These are phyloP conservation scores for Petrophora chlorosata DNA, from an alignment of 2,888 invertebrate species.

Conservation along the genomic window DNA sequence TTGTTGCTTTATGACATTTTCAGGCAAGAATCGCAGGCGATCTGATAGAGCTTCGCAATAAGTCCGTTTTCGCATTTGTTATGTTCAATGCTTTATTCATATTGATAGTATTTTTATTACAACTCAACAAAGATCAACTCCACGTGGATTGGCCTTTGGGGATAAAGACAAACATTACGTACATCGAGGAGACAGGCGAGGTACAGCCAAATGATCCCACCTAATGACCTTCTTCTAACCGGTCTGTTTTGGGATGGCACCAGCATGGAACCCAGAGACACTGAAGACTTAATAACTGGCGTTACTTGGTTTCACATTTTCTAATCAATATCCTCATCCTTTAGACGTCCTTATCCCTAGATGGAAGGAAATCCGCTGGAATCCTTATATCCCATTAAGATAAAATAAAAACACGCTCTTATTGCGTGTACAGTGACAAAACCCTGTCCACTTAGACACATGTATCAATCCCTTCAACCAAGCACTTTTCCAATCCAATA, in stretches of 20 bases:
- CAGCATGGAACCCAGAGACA: constrained; percentile 77
- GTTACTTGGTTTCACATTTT: constrained; percentile 65
- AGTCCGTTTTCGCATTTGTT: constrained; percentile 98
- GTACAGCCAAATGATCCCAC: constrained; percentile 85
- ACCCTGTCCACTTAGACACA: constrained; percentile 4
- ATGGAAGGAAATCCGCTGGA: constrained; percentile 34
- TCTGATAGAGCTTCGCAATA: constrained; percentile 97
- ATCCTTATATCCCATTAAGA: constrained; percentile 26
- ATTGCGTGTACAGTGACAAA: constrained; percentile 23
- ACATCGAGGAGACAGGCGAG: constrained; percentile 96
- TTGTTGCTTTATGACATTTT: constrained; percentile 80
- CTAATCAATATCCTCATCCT: constrained; percentile 62
- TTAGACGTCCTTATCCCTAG: constrained; percentile 48
- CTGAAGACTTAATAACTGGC: constrained; percentile 68
- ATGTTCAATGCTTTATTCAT: constrained; percentile 99
- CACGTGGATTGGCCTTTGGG: constrained; percentile 99
- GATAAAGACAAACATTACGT: constrained; percentile 97
- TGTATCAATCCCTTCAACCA: constrained; percentile 37
- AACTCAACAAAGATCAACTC: constrained; percentile 99
- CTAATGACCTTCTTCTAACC: constrained; percentile 80
- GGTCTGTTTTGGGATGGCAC: constrained; percentile 79
- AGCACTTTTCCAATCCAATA: constrained; percentile 61
- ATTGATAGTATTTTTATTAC: constrained; percentile 98
- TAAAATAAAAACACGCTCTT: constrained; percentile 31
- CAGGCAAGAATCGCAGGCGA: constrained; percentile 95